These are phyloP conservation scores for Ips typographus DNA, from an alignment of 1,140 invertebrate genomes.

Conservation along the genomic window DNA sequence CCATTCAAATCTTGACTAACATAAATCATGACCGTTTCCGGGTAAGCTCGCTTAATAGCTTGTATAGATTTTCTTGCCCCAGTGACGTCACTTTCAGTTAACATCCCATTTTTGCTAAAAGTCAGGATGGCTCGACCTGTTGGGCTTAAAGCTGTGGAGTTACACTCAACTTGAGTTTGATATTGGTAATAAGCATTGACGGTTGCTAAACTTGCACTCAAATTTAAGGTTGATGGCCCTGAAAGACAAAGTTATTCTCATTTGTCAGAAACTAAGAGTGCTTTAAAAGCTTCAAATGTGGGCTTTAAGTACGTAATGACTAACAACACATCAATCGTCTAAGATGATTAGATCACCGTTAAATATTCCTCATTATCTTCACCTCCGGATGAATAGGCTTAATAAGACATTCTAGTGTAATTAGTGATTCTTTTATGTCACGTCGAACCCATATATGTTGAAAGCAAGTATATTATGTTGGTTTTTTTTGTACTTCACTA, in stretches of 20 bases:
- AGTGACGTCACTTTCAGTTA: constrained; percentile 36
- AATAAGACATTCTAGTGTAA: constrained; percentile 8
- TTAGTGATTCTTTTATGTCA: constrained; percentile 2
- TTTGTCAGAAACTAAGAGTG: neutral
- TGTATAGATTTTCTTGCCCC: constrained; percentile 29
- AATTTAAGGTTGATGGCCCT: constrained; percentile 44
- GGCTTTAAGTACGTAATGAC: neutral
- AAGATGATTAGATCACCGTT: constrained; percentile 12
- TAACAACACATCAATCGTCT: constrained; percentile 1
- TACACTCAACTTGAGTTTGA: constrained; percentile 37
- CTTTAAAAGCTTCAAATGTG: neutral
- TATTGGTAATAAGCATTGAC: constrained; percentile 40
- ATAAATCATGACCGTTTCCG: constrained; percentile 40
- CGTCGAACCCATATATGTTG: neutral
- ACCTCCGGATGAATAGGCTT: constrained; percentile 7
- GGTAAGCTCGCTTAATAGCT: constrained; percentile 39
- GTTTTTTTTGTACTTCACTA: neutral
- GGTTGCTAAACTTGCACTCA: constrained; percentile 39
- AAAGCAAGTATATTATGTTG: neutral
- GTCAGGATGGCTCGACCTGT: constrained; percentile 39
- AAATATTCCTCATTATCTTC: constrained; percentile 13
- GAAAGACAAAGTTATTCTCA: constrained; percentile 19
- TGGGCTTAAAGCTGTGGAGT: constrained; percentile 25
- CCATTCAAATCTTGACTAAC: constrained; percentile 32
- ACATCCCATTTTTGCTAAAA: constrained; percentile 34